Conservation (phyloP, 2,113 vertebrate species). For the Collichthys lucidus region DNA sequence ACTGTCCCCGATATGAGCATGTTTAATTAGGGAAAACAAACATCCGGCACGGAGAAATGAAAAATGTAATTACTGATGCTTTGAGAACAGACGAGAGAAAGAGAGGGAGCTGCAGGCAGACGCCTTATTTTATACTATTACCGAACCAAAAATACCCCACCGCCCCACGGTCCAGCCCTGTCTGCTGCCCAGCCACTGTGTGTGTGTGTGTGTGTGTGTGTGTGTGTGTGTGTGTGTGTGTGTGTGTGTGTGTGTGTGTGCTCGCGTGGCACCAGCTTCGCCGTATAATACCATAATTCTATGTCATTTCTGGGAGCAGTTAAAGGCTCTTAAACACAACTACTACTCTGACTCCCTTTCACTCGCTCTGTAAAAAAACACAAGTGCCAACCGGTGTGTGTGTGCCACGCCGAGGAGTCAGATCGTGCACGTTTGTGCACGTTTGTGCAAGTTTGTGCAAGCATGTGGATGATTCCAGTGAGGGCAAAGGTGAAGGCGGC, state of each 20-base stretch:
- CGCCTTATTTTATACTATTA: conserved; percentile 60
- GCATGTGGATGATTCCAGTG: conserved; percentile 40
- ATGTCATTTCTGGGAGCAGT: conserved; percentile 74
- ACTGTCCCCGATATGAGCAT: neutral
- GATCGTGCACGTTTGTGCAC: conserved; percentile 56
- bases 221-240: conserved; percentile 26
- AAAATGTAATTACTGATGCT: neutral
- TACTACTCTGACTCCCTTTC: conserved; percentile 67
- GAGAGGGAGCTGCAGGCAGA: conserved; percentile 11
- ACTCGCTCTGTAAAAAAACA: conserved; percentile 46
- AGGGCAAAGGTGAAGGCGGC: conserved; percentile 44
- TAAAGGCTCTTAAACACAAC: conserved; percentile 75
- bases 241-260: conserved; percentile 32
- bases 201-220: neutral
- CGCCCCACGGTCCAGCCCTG: conserved; percentile 47
- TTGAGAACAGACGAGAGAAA: neutral
- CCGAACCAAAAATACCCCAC: conserved; percentile 69
- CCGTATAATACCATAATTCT: conserved; percentile 75
- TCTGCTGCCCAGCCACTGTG: conserved; percentile 54
- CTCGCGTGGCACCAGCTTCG: conserved; percentile 57
- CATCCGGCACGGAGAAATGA: neutral
- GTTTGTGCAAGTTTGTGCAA: conserved; percentile 56
- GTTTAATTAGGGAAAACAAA: conserved; percentile 8
- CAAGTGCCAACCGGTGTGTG: conserved; percentile 51
- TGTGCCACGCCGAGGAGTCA: conserved; percentile 29